Evolutionary conservation across 35 echinoderm and acorn worm genomes (phyloP), one percentile per base, ranked within the genome.

Genomic region (Diadema setosum): DNA sequence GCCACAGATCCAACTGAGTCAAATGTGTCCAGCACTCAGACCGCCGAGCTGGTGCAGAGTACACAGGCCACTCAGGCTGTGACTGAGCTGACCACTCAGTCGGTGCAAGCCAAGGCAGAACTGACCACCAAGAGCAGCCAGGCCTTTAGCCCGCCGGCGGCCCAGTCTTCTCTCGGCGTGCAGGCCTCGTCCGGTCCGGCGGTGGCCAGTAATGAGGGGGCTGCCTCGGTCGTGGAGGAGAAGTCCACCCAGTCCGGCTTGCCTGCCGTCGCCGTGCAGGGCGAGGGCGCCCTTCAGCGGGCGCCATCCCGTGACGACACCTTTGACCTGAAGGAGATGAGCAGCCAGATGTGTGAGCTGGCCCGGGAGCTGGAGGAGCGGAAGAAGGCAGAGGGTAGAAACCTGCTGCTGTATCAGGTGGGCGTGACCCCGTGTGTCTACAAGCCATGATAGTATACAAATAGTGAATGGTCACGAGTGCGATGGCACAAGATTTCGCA

Each of bases 271-370:
- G 87, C 87, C 8, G 9, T 69, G 50, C 33, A 64, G 58, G 48
- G 65, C 37, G 39, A 64, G 58, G 69, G 39, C 20, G 37, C 81
- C 33, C 69, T 35, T 46, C 58, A 83, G 45, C 5, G 21, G 73
- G 7, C 59, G 21, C 49, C 88, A 20, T 87, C 76, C 29, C 48
- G 87, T 18, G 95, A 93, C 42, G 85, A 87, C 29, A 93, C 95
- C 15, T 85, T 97, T 81, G 91, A 97, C 57, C 86, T 90, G 70
- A 87, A 87, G 33, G 95, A 97, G 80, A 67, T 97, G 70, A 64
- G 58, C 37, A 39, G 58, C 64, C 92, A 99, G 75, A 48, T 99
- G 46, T 75, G 44, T 1, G 85, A 80, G 18, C 80, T 99, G 65
- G 82, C 90, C 25, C 56, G 60, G 78, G 93, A 94, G 70, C 44